Percentiles rank a stretch among this genome's conserved stretches.
Evolutionary conservation across 2,113 vertebrate genomes (phyloP).

Genomic region (Bombycilla garrulus): DNA sequence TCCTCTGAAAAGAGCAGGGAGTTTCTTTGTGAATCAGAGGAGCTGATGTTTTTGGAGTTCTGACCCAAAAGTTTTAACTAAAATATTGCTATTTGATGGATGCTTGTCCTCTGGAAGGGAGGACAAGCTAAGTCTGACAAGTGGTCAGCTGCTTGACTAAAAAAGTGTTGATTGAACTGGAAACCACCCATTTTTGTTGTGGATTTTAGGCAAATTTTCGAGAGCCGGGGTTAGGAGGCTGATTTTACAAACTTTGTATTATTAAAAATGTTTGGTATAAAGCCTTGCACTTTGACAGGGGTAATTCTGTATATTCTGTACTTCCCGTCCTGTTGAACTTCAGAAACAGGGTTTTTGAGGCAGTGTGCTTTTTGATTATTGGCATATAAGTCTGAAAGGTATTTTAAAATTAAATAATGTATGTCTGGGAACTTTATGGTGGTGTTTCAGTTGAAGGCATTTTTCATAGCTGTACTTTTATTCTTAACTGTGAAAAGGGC

Average conservation of each 20-base stretch:
- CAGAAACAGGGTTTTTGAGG: background rate
- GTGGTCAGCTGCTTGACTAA: background rate
- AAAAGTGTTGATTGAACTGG: background rate
- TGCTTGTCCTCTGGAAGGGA: background rate
- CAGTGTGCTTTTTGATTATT: background rate
- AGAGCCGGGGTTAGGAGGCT: background rate
- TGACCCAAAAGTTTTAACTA: rapidly evolving
- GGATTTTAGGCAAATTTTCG: background rate
- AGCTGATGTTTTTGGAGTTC: background rate
- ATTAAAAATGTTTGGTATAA: background rate
- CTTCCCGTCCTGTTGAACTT: background rate
- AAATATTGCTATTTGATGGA: background rate
- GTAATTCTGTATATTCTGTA: background rate
- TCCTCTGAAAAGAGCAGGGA: background rate
- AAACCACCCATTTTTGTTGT: background rate
- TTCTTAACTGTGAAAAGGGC: background rate
- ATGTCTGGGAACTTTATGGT: background rate
- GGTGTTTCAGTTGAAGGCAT: background rate
- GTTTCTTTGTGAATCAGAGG: background rate
- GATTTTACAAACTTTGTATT: background rate
- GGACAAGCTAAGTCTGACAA: background rate
- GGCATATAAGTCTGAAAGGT: background rate
- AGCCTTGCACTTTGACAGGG: background rate
- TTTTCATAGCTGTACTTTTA: background rate
- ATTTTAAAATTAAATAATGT: background rate